A percentile compares a stretch with the other conserved stretches of the same genome.
Evolutionary conservation across 2,888 invertebrate genomes (phyloP).

Genomic region (Microlaimidae sp.): DNA sequence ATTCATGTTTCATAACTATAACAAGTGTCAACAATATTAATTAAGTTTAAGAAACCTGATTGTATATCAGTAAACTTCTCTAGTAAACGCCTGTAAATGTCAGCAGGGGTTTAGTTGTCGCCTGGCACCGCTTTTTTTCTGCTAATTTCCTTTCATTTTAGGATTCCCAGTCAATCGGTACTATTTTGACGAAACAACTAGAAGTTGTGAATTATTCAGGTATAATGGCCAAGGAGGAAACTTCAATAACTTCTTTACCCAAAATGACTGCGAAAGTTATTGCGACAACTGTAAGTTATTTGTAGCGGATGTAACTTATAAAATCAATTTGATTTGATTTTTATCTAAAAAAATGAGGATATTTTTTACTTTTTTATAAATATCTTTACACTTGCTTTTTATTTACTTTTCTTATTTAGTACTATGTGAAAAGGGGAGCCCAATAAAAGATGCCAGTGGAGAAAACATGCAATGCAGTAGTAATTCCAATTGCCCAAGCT

Average conservation of each 20-base stretch:
- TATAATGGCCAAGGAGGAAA: constrained; percentile 24
- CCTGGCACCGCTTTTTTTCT: no score
- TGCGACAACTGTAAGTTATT: constrained; percentile 21
- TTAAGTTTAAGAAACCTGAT: no score
- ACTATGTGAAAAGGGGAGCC: constrained; percentile 9
- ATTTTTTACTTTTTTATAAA: not conserved
- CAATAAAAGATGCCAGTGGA: constrained; percentile 5
- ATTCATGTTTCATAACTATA: no score
- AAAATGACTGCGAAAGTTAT: constrained; percentile 23
- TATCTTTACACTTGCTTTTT: not conserved
- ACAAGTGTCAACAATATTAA: no score
- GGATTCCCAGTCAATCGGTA: constrained; percentile 19
- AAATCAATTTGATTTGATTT: not conserved
- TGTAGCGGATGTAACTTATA: not conserved
- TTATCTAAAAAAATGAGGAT: not conserved
- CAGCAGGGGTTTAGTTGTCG: no score
- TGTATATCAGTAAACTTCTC: no score
- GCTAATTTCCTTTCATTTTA: no score
- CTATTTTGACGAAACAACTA: constrained; percentile 22
- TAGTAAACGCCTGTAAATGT: no score
- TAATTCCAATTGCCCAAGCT: constrained; percentile 24
- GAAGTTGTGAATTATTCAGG: constrained; percentile 21
- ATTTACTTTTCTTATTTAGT: constrained; percentile 4
- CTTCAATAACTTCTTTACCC: constrained; percentile 25
- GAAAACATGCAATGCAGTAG: constrained; percentile 20